These are phyloP conservation scores for Tragelaphus oryx DNA, from an alignment of 2,797 vertebrate genomes.

Conservation along the genomic window DNA sequence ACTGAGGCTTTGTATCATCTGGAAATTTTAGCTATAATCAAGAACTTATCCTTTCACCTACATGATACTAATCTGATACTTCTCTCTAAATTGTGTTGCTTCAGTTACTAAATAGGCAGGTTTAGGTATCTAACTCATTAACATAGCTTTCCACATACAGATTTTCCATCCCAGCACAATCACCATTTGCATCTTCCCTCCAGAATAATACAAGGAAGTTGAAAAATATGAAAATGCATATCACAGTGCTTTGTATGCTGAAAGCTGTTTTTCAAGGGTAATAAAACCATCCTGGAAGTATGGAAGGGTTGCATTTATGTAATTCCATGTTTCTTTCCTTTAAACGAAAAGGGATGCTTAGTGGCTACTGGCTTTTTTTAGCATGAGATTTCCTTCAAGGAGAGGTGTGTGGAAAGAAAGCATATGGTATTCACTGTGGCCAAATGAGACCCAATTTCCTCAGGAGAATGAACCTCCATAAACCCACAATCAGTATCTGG, in stretches of 20 bases:
- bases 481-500: slow-evolving; percentile 16
- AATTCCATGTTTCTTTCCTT: not conserved
- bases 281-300: not conserved
- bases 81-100: not conserved
- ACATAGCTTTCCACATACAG: not conserved
- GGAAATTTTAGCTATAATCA: not conserved
- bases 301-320: not conserved
- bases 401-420: not conserved
- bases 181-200: not conserved
- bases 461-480: not conserved
- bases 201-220: not conserved
- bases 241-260: not conserved
- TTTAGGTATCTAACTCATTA: not conserved
- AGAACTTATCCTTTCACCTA: not conserved
- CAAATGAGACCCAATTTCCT: not conserved
- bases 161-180: not conserved
- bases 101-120: not conserved
- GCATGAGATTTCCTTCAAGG: not conserved
- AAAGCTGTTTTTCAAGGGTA: not conserved
- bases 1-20: not conserved
- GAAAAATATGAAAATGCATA: not conserved
- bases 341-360: not conserved
- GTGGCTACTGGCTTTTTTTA: not conserved
- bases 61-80: not conserved
- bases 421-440: not conserved